phyloP scores from a whole-genome alignment of 2,113 vertebrate genomes.

The Baryphthengus martii region DNA sequence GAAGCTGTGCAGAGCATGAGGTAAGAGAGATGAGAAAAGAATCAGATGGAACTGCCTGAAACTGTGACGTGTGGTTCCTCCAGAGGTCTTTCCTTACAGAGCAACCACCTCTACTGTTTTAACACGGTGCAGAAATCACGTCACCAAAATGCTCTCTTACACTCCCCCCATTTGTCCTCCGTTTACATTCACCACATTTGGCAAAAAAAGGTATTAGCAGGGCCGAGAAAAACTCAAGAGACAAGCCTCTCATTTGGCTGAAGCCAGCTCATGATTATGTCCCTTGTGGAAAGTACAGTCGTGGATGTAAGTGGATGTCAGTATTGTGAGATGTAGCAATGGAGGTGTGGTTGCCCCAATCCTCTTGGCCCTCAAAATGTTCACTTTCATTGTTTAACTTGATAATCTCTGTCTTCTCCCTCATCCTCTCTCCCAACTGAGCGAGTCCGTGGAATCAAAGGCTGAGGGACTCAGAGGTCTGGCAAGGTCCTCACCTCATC shows the following conservation, averaged over 20 bases:
- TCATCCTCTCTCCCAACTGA: neutral
- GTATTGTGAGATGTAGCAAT: neutral
- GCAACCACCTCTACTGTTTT: neutral
- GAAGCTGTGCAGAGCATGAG: neutral
- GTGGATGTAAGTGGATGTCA: fast-evolving
- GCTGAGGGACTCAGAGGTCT: neutral
- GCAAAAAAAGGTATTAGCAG: neutral
- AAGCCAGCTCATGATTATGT: neutral
- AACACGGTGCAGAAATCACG: neutral
- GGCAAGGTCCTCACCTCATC: fast-evolving
- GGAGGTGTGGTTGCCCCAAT: neutral
- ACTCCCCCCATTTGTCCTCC: neutral
- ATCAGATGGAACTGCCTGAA: neutral
- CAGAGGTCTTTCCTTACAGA: neutral
- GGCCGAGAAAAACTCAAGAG: neutral
- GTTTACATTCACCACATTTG: neutral
- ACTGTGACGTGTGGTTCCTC: neutral
- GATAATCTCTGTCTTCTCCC: neutral
- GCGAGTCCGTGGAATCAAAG: neutral
- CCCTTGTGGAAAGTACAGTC: neutral
- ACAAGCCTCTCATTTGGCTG: neutral
- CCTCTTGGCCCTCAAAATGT: neutral
- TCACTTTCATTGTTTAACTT: neutral
- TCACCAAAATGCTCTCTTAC: neutral
- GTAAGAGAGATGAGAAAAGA: neutral